Base-by-base conservation (phyloP, 2,113 vertebrate species). In the Dasypus novemcinctus region DNA sequence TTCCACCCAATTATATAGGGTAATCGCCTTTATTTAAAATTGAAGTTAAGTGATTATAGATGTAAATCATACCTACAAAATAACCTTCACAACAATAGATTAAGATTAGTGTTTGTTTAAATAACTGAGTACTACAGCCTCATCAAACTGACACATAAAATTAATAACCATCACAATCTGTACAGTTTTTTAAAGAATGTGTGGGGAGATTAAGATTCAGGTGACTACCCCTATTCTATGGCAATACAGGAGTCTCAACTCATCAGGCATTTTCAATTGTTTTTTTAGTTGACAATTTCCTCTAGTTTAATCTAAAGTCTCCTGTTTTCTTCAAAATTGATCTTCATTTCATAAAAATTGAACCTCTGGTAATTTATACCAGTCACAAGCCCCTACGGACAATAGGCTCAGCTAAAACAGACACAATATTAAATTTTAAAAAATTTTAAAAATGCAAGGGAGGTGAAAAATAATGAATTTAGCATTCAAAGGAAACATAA, bases 341-440 rank as follows among this genome's bases (percentile, higher is more conserved):
- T 18, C 46, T 85, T 91, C 69, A 69, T 29, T 91, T 81, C 66
- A 52, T 80, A 84, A 95, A 88, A 90, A 71, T 17, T n/a, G 41
- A 91, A 74, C 15, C 17, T 69, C 74, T 78, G 61, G 33, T 92
- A 84, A 54, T 74, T 83, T 68, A 66, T 18, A 96, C 25, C 21
- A 90, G 29, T 29, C 46, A 64, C 71, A 92, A 71, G 33, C 7
- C 17, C 76, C 93, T 29, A 69, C 20, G 25, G 33, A 54, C 15
- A 82, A 91, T 14, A 38, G n/a, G 29, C 27, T 29, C 63, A 64
- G 12, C 63, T 64, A 64, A 64, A 64, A 29, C 6, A 64, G 63
- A 87, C 52, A 75, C 23, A 75, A 25, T 84, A 88, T 93, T 81
- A 64, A 81, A 88, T 63, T 85, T 2, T 72, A 83, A 95, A 59